Conservation (phyloP, 2,888 invertebrate species). For the Proisotoma minuta region DNA sequence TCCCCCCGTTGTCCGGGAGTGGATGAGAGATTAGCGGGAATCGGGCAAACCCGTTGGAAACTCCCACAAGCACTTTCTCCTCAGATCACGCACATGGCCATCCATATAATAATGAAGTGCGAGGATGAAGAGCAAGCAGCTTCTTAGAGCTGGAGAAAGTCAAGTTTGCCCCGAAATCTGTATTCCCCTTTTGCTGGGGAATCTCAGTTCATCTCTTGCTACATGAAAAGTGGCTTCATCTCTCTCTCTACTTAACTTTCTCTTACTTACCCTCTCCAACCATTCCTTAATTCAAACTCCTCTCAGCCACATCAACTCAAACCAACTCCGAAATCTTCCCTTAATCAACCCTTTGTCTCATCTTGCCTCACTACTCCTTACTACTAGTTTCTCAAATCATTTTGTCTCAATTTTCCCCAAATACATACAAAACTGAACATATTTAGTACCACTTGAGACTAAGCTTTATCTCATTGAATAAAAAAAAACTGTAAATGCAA, state of each 20-base stretch:
- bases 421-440: too few species aligned
- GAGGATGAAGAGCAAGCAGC: not conserved
- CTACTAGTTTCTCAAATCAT: too few species aligned
- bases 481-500: too few species aligned
- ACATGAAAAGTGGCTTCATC: constrained; percentile 22
- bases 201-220: constrained; percentile 25
- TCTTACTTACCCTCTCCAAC: constrained; percentile 42
- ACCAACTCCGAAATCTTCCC: not conserved
- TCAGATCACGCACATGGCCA: constrained; percentile 13
- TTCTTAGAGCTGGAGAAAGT: not conserved
- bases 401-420: constrained; percentile 4
- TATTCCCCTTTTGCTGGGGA: not conserved
- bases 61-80: constrained; percentile 23
- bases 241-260: constrained; percentile 44
- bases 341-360: constrained; percentile 6
- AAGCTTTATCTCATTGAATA: too few species aligned
- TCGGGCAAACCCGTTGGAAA: constrained; percentile 24
- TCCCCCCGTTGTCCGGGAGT: constrained; percentile 32
- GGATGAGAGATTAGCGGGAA: constrained; percentile 41
- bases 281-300: constrained; percentile 41
- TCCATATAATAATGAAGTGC: not conserved
- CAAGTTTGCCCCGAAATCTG: too few species aligned
- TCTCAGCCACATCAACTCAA: not conserved
- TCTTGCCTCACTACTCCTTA: too few species aligned
- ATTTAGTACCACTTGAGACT: too few species aligned